phyloP scores from a whole-genome alignment of 2,113 vertebrate genomes.

The Peucedramus taeniatus region DNA sequence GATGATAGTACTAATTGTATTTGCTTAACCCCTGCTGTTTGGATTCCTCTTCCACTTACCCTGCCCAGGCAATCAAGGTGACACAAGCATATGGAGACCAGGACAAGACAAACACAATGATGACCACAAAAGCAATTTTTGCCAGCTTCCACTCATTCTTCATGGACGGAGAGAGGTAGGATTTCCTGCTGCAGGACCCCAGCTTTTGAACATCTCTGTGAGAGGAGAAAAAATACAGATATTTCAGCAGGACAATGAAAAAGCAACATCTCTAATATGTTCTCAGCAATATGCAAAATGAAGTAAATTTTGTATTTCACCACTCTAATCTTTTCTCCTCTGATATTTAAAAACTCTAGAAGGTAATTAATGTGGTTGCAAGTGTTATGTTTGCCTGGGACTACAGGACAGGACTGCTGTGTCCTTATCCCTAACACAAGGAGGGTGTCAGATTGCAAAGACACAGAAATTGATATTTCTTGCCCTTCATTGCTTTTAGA shows the following conservation, averaged over 20 bases:
- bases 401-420: background rate
- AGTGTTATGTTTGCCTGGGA: background rate
- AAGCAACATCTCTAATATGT: accelerated
- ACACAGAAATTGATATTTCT: background rate
- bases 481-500: background rate
- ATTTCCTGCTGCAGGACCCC: conserved; percentile 59
- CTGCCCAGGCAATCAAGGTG: conserved; percentile 72
- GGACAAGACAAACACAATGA: conserved; percentile 69
- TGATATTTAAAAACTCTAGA: background rate
- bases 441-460: background rate
- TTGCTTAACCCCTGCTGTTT: background rate
- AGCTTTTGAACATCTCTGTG: conserved; percentile 65
- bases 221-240: background rate
- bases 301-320: background rate
- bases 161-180: conserved; percentile 54
- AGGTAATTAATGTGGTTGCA: background rate
- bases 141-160: conserved; percentile 73
- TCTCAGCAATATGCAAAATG: background rate
- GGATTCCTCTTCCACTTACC: conserved; percentile 32
- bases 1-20: background rate
- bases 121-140: conserved; percentile 73
- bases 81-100: conserved; percentile 75
- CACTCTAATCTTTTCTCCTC: background rate
- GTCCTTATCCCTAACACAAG: background rate
- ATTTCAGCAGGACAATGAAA: background rate